A percentile compares a stretch with the other conserved stretches of the same genome.
Evolutionary conservation across 2,888 invertebrate species (phyloP).

Genomic region (Eumerus sabulonum): DNA sequence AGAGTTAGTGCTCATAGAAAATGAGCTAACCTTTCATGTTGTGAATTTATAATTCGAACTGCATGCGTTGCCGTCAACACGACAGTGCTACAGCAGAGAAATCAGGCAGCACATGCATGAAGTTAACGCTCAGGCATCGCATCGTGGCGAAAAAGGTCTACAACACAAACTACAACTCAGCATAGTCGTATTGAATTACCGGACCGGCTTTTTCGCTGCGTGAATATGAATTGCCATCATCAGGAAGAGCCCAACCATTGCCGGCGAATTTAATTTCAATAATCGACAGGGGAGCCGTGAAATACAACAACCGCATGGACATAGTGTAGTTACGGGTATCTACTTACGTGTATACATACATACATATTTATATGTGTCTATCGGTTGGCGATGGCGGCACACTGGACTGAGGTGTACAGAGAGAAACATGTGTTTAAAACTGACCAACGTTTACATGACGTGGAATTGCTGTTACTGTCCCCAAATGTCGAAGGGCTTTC

Average conservation of each 20-base stretch:
- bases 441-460: slow-evolving; percentile 68
- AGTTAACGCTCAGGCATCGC: slow-evolving; percentile 39
- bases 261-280: slow-evolving; percentile 47
- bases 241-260: slow-evolving; percentile 54
- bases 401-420: slow-evolving; percentile 19
- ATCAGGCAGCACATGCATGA: slow-evolving; percentile 50
- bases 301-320: slow-evolving; percentile 6
- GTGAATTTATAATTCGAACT: slow-evolving; percentile 70
- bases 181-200: slow-evolving; percentile 49
- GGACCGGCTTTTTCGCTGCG: slow-evolving; percentile 43
- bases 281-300: slow-evolving; percentile 27
- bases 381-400: not conserved
- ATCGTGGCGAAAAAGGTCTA: slow-evolving; percentile 8
- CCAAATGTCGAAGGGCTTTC: slow-evolving; percentile 62
- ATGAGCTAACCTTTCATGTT: slow-evolving; percentile 71
- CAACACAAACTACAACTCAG: no score
- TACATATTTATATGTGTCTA: no score
- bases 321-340: not conserved
- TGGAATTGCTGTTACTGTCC: slow-evolving; percentile 67
- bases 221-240: slow-evolving; percentile 35
- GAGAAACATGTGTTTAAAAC: slow-evolving; percentile 63
- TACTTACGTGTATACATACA: not conserved
- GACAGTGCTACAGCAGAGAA: slow-evolving; percentile 35
- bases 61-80: slow-evolving; percentile 42
- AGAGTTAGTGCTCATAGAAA: slow-evolving; percentile 54